Evolutionary conservation across 1,140 invertebrate species (phyloP).

Genomic region (Drosophila oshimai): DNA sequence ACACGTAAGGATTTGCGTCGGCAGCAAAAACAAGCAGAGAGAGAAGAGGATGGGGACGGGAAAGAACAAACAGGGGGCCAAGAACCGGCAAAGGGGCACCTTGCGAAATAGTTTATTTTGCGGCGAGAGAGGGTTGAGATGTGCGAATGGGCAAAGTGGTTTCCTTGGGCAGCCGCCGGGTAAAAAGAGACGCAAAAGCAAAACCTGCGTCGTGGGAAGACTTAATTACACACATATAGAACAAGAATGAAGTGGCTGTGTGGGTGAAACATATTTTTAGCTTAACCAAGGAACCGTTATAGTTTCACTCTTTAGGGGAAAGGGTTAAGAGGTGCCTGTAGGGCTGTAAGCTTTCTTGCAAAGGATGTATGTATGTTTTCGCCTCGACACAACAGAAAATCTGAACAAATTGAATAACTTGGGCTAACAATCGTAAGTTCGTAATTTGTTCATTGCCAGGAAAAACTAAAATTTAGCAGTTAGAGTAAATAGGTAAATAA

Average conservation of each 20-base stretch:
- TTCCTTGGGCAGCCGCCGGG: conserved; percentile 21
- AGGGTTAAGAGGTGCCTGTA: not conserved
- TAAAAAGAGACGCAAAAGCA: conserved; percentile 17
- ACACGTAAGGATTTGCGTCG: conserved; percentile 75
- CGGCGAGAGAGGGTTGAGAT: conserved; percentile 1
- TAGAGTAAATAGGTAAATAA: not conserved
- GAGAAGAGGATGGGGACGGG: not conserved
- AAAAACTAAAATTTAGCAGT: not conserved
- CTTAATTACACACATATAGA: conserved; percentile 57
- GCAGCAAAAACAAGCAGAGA: conserved; percentile 3
- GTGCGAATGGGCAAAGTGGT: conserved; percentile 9
- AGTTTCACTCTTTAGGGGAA: conserved; percentile 19
- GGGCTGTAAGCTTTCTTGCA: not conserved
- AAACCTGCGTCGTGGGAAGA: conserved; percentile 65
- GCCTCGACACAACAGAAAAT: too few species aligned
- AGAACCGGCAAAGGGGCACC: conserved; percentile 49
- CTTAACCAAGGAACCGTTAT: conserved; percentile 54
- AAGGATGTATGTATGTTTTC: too few species aligned
- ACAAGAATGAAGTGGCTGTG: conserved; percentile 6
- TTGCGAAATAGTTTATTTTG: conserved; percentile 69
- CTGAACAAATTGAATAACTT: conserved; percentile 8
- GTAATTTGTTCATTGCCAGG: too few species aligned
- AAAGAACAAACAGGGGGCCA: conserved; percentile 15
- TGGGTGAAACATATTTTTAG: conserved; percentile 61
- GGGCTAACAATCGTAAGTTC: too few species aligned